Evolutionary conservation across 2,888 invertebrate species (phyloP), one percentile per base, ranked within the genome.

Genomic region (Tineola bisselliella): DNA sequence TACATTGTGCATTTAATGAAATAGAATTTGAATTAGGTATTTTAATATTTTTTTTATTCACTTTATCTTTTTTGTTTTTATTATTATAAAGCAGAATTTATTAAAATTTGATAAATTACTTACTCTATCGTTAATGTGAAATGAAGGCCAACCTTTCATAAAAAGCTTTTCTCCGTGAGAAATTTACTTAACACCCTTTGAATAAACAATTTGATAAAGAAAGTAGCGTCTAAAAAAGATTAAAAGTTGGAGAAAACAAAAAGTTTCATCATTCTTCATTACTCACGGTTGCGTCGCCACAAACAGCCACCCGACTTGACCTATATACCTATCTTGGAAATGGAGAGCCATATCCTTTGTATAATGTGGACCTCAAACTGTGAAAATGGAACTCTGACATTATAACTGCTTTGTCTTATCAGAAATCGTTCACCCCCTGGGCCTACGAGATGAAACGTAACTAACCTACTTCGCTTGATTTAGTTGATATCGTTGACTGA

Each of bases 251-350:
- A 38, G 38, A 38, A 38, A 38, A 38, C 38, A 38, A 38, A 38
- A 38, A 38, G 38, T 48, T 15, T 48, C 48, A 48, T 48, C 48
- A 48, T 13, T 48, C 48, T 15, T 48, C 48, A 48, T 48, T 48
- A 48, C 48, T 48, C 15, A 17, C 48, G 17, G 48, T 48, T 38
- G 38, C 38, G 8, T 48, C 48, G 48, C 17, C 48, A 48, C 17
- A 38, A 38, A 38, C 38, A 38, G 38, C 10, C 38, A 38, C 15
- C 17, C 48, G 48, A 48, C 13, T 17, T 48, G 48, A 48, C 48
- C 48, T 48, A 48, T 48, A n/a, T n/a, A n/a, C n/a, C n/a, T n/a
- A 48, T 48, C 48, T 48, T 48, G 48, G 1, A n/a, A 48, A 48
- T 48, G 48, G 48, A 48, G 2, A 48, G 48, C 48, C 48, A 48